Percentiles rank a stretch among this genome's conserved stretches.
These are phyloP conservation scores for Gadopsis bispinosus DNA, from an alignment of 2,797 vertebrate species.

Conservation along the genomic window DNA sequence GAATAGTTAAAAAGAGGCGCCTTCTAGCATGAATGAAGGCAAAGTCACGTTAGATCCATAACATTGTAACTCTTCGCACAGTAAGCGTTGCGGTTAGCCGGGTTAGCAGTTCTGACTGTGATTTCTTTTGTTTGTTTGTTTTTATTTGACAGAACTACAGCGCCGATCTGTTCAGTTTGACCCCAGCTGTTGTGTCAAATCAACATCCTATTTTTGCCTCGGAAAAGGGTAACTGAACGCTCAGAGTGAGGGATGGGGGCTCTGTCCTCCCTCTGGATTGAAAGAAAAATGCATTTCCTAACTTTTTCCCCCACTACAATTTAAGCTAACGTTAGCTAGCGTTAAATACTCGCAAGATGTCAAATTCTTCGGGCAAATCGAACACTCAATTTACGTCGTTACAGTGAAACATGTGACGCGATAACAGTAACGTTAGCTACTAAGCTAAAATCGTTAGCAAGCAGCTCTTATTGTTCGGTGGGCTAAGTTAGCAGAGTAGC, in stretches of 20 bases:
- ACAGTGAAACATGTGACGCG: too few species aligned
- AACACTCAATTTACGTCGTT: background rate
- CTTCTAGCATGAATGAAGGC: background rate
- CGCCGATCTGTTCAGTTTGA: background rate
- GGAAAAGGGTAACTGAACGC: background rate
- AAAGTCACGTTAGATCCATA: background rate
- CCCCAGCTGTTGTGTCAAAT: background rate
- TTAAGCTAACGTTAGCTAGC: accelerated
- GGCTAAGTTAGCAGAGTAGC: slow-evolving; percentile 45
- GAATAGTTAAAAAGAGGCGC: background rate
- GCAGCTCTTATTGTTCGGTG: slow-evolving; percentile 41
- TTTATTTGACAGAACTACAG: background rate
- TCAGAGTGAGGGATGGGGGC: too few species aligned
- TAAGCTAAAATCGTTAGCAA: slow-evolving; percentile 41
- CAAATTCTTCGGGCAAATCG: accelerated
- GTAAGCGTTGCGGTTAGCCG: background rate
- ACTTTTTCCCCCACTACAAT: slow-evolving; percentile 21
- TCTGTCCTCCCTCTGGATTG: background rate
- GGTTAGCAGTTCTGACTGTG: background rate
- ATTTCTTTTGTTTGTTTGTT: too few species aligned
- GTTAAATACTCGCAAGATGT: accelerated
- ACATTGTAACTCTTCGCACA: background rate
- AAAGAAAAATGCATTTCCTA: background rate
- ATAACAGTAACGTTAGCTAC: background rate
- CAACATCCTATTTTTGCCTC: background rate